Conservation (phyloP, 2,113 vertebrate genomes). For the Bubo bubo region DNA sequence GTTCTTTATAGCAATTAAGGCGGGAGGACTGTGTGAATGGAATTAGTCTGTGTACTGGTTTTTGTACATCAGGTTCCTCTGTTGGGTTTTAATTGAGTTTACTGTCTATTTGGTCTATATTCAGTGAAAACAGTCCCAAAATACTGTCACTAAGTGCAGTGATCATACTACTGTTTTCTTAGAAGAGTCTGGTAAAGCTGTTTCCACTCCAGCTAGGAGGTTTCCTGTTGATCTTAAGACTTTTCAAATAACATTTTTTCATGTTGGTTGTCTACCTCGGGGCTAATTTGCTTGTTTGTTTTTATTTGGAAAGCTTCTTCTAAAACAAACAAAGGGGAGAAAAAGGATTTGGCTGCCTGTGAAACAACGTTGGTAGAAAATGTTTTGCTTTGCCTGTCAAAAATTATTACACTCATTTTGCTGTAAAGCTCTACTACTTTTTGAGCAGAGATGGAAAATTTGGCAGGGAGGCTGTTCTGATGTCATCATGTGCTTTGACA, state of each 20-base stretch:
- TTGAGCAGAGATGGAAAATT: neutral
- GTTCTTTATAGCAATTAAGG: neutral
- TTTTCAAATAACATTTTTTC: neutral
- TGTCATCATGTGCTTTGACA: neutral
- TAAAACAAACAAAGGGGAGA: neutral
- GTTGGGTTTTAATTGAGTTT: neutral
- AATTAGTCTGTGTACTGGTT: neutral
- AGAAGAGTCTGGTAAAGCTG: neutral
- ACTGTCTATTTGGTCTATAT: neutral
- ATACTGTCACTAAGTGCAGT: neutral
- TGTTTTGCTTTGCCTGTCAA: conserved; percentile 29
- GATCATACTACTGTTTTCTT: neutral
- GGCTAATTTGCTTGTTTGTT: conserved; percentile 11
- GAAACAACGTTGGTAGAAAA: conserved; percentile 15
- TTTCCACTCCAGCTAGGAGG: neutral
- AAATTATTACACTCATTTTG: conserved; percentile 3
- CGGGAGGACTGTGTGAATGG: neutral
- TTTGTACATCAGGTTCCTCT: neutral
- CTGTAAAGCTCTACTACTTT: neutral
- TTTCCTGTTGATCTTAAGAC: neutral
- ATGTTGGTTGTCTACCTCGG: neutral
- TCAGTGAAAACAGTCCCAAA: neutral
- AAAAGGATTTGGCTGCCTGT: neutral
- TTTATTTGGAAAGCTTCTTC: conserved; percentile 9
- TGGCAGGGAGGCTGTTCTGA: neutral